phyloP scores from a whole-genome alignment of 1,140 invertebrate genomes.

The Drosophila murphyi region DNA sequence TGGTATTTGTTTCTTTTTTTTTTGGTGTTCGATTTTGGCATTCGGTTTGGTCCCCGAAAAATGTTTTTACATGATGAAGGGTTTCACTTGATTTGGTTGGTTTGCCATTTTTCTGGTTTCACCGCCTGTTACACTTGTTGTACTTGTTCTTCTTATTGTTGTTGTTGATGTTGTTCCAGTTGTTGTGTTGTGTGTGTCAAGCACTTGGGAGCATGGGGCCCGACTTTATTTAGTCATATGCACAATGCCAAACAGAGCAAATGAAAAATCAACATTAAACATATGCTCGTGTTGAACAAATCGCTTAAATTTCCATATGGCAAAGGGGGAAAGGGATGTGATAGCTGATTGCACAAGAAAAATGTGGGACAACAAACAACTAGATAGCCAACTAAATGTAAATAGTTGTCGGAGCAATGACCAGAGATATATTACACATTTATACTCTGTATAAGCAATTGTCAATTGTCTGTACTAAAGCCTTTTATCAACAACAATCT shows the following conservation, averaged over 20 bases:
- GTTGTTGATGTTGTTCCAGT: not conserved
- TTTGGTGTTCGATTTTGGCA: constrained; percentile 59
- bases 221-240: constrained; percentile 8
- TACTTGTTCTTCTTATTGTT: constrained; percentile 22
- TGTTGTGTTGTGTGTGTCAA: constrained; percentile 1
- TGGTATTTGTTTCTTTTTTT: constrained; percentile 15
- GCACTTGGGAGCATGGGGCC: not conserved
- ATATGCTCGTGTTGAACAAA: constrained; percentile 71
- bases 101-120: constrained; percentile 78
- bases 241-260: constrained; percentile 30
- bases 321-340: constrained; percentile 20
- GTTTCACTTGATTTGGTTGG: constrained; percentile 79
- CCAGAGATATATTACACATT: too few relatives aligned
- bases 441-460: too few relatives aligned
- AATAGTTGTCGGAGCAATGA: not conserved
- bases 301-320: constrained; percentile 74
- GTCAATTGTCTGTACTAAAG: too few relatives aligned
- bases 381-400: constrained; percentile 9
- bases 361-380: constrained; percentile 26
- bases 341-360: constrained; percentile 2
- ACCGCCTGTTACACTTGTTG: constrained; percentile 54
- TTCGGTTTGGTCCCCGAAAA: constrained; percentile 55
- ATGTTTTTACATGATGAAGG: constrained; percentile 76
- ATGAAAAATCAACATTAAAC: constrained; percentile 78
- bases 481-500: too few relatives aligned